Evolutionary conservation across 2,888 invertebrate species (phyloP).

Genomic region (Spisula solida): DNA sequence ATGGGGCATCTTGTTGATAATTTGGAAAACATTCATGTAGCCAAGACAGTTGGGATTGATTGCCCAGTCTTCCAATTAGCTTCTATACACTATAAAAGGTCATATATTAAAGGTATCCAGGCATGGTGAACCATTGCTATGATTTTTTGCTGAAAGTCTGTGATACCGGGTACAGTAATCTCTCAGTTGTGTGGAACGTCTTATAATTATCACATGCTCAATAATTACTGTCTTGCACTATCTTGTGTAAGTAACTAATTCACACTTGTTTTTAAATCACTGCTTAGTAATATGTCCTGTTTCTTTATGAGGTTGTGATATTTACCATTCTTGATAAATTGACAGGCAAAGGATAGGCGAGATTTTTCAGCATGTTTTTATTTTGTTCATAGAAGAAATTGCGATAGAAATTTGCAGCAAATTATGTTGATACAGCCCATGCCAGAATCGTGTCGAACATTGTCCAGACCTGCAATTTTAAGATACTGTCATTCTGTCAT

Average conservation of each 20-base stretch:
- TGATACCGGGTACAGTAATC: background rate
- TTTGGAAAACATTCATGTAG: no score
- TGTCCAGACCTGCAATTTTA: slow-evolving; percentile 57
- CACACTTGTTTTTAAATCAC: slow-evolving; percentile 17
- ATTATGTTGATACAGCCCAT: slow-evolving; percentile 28
- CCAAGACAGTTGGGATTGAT: no score
- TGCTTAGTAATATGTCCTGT: background rate
- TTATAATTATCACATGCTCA: background rate
- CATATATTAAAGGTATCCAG: background rate
- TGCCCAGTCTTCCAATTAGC: no score
- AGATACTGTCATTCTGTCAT: slow-evolving; percentile 65
- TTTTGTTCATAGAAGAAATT: background rate
- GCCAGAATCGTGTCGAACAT: slow-evolving; percentile 34
- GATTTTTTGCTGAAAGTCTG: background rate
- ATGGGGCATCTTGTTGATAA: no score
- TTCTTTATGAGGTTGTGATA: background rate
- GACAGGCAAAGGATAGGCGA: slow-evolving; percentile 14
- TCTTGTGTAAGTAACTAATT: background rate
- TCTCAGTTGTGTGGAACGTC: background rate
- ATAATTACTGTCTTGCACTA: background rate
- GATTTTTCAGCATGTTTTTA: slow-evolving; percentile 5
- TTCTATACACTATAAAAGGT: no score
- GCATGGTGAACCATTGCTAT: background rate
- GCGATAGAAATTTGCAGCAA: slow-evolving; percentile 22
- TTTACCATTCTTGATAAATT: slow-evolving; percentile 5